Base-by-base conservation (phyloP, 2,113 vertebrate species). In the Psophia crepitans region DNA sequence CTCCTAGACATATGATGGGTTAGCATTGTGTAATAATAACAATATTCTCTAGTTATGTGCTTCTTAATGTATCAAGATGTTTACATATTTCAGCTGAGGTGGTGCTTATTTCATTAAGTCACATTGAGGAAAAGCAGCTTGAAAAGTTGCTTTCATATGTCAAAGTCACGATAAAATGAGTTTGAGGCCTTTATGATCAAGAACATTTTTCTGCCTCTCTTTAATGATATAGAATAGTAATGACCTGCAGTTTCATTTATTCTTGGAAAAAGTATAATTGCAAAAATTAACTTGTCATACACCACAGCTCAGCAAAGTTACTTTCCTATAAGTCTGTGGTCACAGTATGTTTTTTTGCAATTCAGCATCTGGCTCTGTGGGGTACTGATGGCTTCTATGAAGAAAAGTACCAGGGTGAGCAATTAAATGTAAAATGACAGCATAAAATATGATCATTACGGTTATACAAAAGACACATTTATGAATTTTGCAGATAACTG, bases 401-500 rank as follows among this genome's bases (percentile, higher is more conserved):
- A 97, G 98, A 98, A 98, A 98, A 98, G 98, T 98, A 98, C 98
- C 96, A 97, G 98, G 97, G 98, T 97, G 98, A 98, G 98, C 98
- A 98, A 98, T 99, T 98, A 98, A 98, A 98, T 98, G 98, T 98
- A 98, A 97, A 98, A 96, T 98, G 98, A 98, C 98, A 98, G 98
- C 97, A 98, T 98, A 98, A 98, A 98, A 99, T 99, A 99, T 98
- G 99, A 98, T 99, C 98, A 99, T 99, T 99, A 98, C 97, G 95
- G 97, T 98, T 98, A 97, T 97, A 98, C 98, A 98, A 99, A 99
- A 99, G 98, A 98, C 98, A 99, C 98, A 98, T 99, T 99, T 99
- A 99, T 98, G 98, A 99, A 98, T 98, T 98, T 99, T 99, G 98
- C 98, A 99, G 98, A 99, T 99, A 98, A 98, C 98, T 99, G 98